phyloP scores from a whole-genome alignment of 2,888 invertebrate species.

The Drosophila paranaensis region DNA sequence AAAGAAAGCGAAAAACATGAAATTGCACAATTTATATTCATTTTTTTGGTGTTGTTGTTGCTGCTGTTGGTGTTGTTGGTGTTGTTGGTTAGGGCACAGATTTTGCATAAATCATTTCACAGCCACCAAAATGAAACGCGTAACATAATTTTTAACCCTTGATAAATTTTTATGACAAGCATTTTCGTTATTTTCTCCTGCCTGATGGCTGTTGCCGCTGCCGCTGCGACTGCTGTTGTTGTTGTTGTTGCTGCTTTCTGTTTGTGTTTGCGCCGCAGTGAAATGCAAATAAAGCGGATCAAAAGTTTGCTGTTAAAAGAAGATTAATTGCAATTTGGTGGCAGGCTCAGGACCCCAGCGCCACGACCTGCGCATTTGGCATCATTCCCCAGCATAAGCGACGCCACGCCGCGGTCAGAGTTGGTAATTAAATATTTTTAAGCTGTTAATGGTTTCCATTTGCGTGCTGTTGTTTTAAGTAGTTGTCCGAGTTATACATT shows the following conservation, averaged over 20 bases:
- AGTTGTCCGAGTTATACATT: conserved; percentile 67
- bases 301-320: conserved; percentile 80
- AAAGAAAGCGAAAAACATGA: conserved; percentile 54
- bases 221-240: conserved; percentile 1
- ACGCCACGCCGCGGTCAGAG: conserved; percentile 18
- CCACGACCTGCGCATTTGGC: conserved; percentile 14
- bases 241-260: conserved; percentile 39
- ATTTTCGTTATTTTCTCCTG: conserved; percentile 68
- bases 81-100: conserved; percentile 69
- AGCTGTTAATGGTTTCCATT: conserved; percentile 79
- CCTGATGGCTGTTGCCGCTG: conserved; percentile 3
- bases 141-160: conserved; percentile 79
- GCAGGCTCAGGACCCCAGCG: conserved; percentile 49
- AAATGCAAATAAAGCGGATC: conserved; percentile 80
- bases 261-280: conserved; percentile 72
- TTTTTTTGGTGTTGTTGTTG: conserved; percentile 52
- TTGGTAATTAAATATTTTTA: conserved; percentile 79
- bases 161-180: conserved; percentile 81
- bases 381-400: conserved; percentile 17
- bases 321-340: conserved; percentile 80
- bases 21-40: conserved; percentile 80
- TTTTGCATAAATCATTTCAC: conserved; percentile 78
- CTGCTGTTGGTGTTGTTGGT: conserved; percentile 22
- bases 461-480: conserved; percentile 70
- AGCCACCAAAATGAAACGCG: conserved; percentile 80